Evolutionary conservation across 2,888 invertebrate species (phyloP), one percentile per base, ranked within the genome.

Genomic region (Lasioglossum morio): DNA sequence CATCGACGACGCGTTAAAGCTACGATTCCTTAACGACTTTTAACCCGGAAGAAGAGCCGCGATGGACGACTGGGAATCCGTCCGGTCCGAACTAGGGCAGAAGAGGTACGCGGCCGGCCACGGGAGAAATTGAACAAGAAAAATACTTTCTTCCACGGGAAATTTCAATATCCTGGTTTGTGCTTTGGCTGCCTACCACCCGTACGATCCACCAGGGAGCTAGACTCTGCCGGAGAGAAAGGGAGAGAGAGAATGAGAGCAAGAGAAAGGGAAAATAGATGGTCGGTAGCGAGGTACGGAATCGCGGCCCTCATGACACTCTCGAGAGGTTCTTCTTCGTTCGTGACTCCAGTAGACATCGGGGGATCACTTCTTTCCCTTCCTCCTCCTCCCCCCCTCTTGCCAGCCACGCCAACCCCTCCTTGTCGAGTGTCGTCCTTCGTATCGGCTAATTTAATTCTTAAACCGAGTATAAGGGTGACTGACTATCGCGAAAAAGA

Each of bases 331-430:
- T 89, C 90, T 86, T 88, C 86, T 88, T 86, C 88, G 91, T 92
- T 91, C 92, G 92, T 93, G 94, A 93, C 93, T 93, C 87, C 84
- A 90, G 88, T 92, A 91, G 93, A 93, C 90, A 95, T 94, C 94
- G 93, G 92, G 93, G 94, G 94, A 95, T 93, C 92, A 91, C 91
- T 91, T 92, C 81, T 87, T 81, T 87, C 86, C 72, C 73, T 79
- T 74, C 70, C 37, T 37, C 80, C 81, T 53, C 73, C 16, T 1
- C 46, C 63, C 73, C 5, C 4, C 46, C 63, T 77, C 57, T 80
- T 82, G 75, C 69, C 69, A n/a, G 4, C 66, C 83, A 19, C 34
- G 37, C 37, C 82, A 16, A 79, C 60, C 75, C 63, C 72, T n/a
- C 23, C n/a, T 66, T 82, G 79, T 66, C 75, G 81, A 82, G 82